phyloP scores from a whole-genome alignment of 1,140 invertebrate genomes.

The Musca vetustissima region DNA sequence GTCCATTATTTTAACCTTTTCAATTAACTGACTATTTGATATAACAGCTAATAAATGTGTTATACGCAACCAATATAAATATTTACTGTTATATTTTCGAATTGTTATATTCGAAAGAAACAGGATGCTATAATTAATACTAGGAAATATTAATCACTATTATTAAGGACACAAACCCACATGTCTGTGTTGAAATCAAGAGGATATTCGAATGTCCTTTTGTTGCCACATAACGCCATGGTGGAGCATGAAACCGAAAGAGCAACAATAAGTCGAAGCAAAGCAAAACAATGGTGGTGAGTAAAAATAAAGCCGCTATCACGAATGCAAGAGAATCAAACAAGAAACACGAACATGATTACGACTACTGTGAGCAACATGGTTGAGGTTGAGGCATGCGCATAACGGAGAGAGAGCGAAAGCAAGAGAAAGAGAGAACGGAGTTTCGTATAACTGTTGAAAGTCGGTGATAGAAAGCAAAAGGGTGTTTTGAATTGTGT shows the following conservation, averaged over 20 bases:
- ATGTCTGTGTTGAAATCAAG: neutral
- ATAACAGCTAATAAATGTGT: neutral
- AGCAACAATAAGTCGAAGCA: neutral
- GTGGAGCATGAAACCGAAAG: neutral
- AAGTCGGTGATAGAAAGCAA: no score
- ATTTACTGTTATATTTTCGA: neutral
- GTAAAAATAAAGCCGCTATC: conserved; percentile 13
- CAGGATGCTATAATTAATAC: neutral
- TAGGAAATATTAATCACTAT: neutral
- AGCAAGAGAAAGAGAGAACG: no score
- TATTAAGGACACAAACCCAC: neutral
- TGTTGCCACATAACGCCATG: neutral
- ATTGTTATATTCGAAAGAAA: no score
- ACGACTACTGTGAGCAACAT: no score
- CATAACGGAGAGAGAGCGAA: no score
- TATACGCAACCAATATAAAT: neutral
- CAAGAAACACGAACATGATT: no score
- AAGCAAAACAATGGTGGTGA: neutral
- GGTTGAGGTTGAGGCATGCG: no score
- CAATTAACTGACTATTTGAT: no score
- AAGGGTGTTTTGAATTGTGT: no score
- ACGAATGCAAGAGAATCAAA: no score
- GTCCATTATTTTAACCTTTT: no score
- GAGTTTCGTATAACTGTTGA: no score
- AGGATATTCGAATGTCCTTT: neutral